Base-by-base conservation (phyloP, 2,113 vertebrate genomes). In the Etia nguti region DNA sequence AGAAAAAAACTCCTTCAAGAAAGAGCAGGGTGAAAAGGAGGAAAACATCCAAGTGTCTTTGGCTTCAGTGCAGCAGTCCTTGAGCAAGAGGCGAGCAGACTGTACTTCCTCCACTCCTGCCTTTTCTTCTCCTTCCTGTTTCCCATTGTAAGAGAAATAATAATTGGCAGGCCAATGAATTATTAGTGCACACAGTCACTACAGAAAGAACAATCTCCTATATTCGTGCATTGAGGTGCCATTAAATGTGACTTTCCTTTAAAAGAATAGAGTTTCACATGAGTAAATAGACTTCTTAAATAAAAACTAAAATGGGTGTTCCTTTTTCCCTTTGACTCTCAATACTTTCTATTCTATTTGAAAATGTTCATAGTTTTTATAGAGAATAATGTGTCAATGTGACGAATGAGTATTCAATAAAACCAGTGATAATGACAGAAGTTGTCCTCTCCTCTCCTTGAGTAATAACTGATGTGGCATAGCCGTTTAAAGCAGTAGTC, bases 141-240 rank as follows among this genome's bases (percentile, higher is more conserved):
- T 89, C 65, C 87, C 88, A 88, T 90, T 91, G 89, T 92, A 82
- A 62, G 62, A 89, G 82, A 92, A 90, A 92, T 92, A 90, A 90
- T 96, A 95, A 96, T 95, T 95, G 94, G 92, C 88, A 92, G 87
- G 85, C 85, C 90, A 92, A 95, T 96, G 91, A 95, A 96, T 96
- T 95, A 95, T 96, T 93, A 93, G 91, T 89, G 87, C 85, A 91
- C 80, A 79, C 77, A 73, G 90, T 85, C 87, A 84, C 90, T 87
- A 91, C 89, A 86, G 91, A 62, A 75, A 85, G 93, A 91, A 92
- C 89, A 91, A 89, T 86, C 90, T 93, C 87, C 80, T 83, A 86
- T 86, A 91, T 88, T 93, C 84, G 84, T 82, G 46, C 73, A 52
- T 34, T 80, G 80, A 86, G 75, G 82, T 70, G 48, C 87, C 85